Evolutionary conservation across 2,113 vertebrate genomes (phyloP).

Genomic region (Anolis carolinensis): DNA sequence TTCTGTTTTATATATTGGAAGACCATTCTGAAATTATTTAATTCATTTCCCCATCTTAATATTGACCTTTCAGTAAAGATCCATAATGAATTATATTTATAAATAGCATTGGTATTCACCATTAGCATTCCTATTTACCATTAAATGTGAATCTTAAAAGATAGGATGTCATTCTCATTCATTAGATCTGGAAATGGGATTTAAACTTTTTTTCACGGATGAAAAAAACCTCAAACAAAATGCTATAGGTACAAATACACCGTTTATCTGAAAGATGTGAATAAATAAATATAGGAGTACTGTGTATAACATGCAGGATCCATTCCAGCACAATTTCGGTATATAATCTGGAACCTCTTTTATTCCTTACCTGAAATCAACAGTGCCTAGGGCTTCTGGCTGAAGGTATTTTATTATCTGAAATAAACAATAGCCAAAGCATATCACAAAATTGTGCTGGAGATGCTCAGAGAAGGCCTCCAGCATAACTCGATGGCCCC

Average conservation of each 20-base stretch:
- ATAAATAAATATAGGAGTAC: background rate
- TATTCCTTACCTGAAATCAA: too few relatives aligned
- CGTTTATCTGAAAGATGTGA: background rate
- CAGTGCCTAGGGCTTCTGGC: too few relatives aligned
- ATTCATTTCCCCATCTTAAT: background rate
- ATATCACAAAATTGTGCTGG: too few relatives aligned
- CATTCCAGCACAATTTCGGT: too few relatives aligned
- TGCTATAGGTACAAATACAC: background rate
- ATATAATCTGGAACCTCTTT: too few relatives aligned
- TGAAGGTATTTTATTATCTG: too few relatives aligned
- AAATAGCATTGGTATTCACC: background rate
- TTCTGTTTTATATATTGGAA: background rate
- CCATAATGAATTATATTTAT: background rate
- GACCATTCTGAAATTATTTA: background rate
- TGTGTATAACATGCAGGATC: too few relatives aligned
- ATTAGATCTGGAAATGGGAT: background rate
- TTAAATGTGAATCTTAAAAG: background rate
- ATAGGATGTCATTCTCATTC: background rate
- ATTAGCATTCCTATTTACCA: background rate
- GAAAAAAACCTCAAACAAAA: background rate
- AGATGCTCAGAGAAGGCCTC: too few relatives aligned
- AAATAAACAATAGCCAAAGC: too few relatives aligned
- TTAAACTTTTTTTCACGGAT: background rate
- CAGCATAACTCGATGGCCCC: too few relatives aligned
- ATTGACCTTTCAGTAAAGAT: constrained; percentile 8